phyloP scores from a whole-genome alignment of 1,140 invertebrate species.

The Calephelis nemesis region DNA sequence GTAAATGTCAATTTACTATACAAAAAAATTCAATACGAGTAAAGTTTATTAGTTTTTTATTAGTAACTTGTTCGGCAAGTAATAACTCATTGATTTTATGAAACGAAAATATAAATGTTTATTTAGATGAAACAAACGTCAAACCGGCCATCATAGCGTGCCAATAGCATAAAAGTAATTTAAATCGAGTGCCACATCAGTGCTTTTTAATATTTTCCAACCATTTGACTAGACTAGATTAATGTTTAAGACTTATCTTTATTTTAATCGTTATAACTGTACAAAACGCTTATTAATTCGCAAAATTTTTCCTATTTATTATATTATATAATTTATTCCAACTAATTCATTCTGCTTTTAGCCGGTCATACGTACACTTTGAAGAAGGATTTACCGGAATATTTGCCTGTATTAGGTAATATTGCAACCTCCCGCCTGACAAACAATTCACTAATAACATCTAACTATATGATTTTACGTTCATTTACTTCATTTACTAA shows the following conservation, averaged over 20 bases:
- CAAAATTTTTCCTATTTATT: slow-evolving; percentile 71
- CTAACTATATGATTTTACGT: slow-evolving; percentile 74
- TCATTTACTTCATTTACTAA: slow-evolving; percentile 71
- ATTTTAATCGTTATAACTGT: slow-evolving; percentile 70
- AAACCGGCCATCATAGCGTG: no score
- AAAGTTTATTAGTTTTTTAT: no score
- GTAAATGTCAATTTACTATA: no score
- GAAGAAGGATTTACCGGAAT: slow-evolving; percentile 68
- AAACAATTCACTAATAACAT: slow-evolving; percentile 65
- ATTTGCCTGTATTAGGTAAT: slow-evolving; percentile 34
- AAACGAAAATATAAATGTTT: no score
- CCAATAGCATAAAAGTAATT: neutral
- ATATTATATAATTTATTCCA: slow-evolving; percentile 48
- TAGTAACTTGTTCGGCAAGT: no score
- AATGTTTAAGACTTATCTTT: slow-evolving; percentile 62
- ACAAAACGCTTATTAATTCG: slow-evolving; percentile 72
- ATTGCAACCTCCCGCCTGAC: slow-evolving; percentile 74
- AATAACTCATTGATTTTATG: no score
- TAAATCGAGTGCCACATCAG: slow-evolving; percentile 50
- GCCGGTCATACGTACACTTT: slow-evolving; percentile 72
- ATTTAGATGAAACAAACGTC: no score
- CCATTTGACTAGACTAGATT: slow-evolving; percentile 63
- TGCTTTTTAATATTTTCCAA: slow-evolving; percentile 39
- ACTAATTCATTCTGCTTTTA: slow-evolving; percentile 56
- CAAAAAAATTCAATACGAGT: no score